Percentiles rank a stretch among this genome's conserved stretches.
Evolutionary conservation across 2,113 vertebrate species (phyloP).

Genomic region (Anguilla rostrata): DNA sequence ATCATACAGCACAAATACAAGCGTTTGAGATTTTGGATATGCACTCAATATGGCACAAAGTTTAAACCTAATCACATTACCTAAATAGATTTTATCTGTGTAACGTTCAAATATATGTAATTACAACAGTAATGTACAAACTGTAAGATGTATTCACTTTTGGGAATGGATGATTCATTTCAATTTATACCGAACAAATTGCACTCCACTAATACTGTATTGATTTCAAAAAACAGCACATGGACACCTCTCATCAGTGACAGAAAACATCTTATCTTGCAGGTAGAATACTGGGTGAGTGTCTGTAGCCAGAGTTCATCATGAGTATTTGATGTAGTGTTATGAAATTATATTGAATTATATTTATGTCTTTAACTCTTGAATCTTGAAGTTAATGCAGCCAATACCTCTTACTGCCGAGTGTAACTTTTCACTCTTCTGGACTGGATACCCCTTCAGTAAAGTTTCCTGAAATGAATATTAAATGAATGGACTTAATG

Average conservation of each 20-base stretch:
- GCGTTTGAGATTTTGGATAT: no score
- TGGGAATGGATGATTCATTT: no score
- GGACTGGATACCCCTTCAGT: not conserved
- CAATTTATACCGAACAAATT: no score
- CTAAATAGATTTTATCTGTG: no score
- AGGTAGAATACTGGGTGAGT: not conserved
- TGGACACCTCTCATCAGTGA: not conserved
- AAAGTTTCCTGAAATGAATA: not conserved
- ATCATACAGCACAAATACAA: no score
- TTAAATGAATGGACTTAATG: not conserved
- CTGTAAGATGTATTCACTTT: no score
- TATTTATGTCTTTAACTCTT: not conserved
- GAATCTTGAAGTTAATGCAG: not conserved
- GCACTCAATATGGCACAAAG: no score
- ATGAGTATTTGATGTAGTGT: not conserved
- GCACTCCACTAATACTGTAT: not conserved
- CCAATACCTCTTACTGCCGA: not conserved
- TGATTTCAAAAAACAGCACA: not conserved
- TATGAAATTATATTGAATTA: not conserved
- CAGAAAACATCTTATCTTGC: not conserved
- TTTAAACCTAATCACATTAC: no score
- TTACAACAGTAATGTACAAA: no score
- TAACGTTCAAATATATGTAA: no score
- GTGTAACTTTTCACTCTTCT: not conserved
- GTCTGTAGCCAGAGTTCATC: not conserved